Evolutionary conservation across 2,113 vertebrate species (phyloP).

Genomic region (Tetrao urogallus): DNA sequence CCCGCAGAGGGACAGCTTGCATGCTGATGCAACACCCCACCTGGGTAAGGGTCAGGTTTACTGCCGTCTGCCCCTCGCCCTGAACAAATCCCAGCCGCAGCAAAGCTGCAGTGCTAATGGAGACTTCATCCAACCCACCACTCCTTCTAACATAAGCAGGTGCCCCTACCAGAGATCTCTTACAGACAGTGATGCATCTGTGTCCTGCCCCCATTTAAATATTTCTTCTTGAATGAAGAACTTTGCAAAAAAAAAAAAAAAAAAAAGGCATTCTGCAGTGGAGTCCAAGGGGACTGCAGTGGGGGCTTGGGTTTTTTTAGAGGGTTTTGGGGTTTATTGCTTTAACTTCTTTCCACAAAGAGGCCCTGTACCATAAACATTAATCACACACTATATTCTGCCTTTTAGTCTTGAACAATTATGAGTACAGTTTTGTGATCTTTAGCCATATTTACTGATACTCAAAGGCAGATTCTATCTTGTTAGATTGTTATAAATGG

Average conservation of each 20-base stretch:
- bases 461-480: constrained; percentile 84
- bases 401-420: constrained; percentile 77
- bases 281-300: neutral
- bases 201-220: neutral
- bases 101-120: neutral
- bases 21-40: neutral
- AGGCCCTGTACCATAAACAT: constrained; percentile 68
- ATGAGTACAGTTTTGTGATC: constrained; percentile 78
- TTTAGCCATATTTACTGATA: constrained; percentile 84
- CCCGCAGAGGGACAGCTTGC: accelerated
- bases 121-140: neutral
- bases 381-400: constrained; percentile 77
- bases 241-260: neutral
- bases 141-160: neutral
- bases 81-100: neutral
- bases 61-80: accelerated
- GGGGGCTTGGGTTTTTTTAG: neutral
- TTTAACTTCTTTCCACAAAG: constrained; percentile 60
- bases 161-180: neutral
- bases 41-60: accelerated
- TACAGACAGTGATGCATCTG: neutral
- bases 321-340: neutral
- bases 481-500: constrained; percentile 83
- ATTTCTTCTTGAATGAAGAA: neutral
- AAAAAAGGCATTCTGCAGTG: neutral